Evolutionary conservation across 2,797 vertebrate genomes (phyloP).

Genomic region (Oreochromis mossambicus): DNA sequence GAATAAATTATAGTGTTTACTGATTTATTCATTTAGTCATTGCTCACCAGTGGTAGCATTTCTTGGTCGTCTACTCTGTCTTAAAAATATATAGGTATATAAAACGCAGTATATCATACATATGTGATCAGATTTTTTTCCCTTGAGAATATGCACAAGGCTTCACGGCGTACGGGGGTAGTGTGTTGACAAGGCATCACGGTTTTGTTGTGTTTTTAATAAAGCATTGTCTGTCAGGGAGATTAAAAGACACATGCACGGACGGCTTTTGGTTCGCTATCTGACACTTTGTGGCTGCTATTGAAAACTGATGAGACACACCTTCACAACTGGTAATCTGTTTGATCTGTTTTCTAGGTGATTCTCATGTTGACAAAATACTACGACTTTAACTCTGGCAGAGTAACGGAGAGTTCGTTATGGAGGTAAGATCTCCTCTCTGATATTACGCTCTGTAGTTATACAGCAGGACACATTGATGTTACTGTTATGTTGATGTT

Average conservation of each 20-base stretch:
- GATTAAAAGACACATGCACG: conserved; percentile 12
- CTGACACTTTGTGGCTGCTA: conserved; percentile 8
- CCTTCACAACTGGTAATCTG: conserved; percentile 15
- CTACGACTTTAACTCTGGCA: conserved; percentile 93
- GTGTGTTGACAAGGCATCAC: neutral
- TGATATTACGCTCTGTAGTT: neutral
- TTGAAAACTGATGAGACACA: neutral
- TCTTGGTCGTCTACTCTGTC: neutral
- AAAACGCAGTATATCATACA: conserved; percentile 14
- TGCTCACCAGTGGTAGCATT: conserved; percentile 12
- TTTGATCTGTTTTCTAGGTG: conserved; percentile 78
- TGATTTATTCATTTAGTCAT: conserved; percentile 53
- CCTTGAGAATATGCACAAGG: neutral
- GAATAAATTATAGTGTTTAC: conserved; percentile 10
- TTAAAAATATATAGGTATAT: neutral
- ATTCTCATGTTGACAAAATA: conserved; percentile 96
- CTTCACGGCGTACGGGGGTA: neutral
- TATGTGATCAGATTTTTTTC: conserved; percentile 6
- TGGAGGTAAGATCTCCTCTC: conserved; percentile 83
- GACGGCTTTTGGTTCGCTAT: neutral
- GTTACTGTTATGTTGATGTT: neutral
- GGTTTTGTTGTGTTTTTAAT: conserved; percentile 42
- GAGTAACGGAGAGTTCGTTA: conserved; percentile 93
- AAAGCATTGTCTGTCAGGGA: conserved; percentile 24
- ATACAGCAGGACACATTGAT: neutral